phyloP scores from a whole-genome alignment of 2,113 vertebrate species.

The Etheostoma spectabile region DNA sequence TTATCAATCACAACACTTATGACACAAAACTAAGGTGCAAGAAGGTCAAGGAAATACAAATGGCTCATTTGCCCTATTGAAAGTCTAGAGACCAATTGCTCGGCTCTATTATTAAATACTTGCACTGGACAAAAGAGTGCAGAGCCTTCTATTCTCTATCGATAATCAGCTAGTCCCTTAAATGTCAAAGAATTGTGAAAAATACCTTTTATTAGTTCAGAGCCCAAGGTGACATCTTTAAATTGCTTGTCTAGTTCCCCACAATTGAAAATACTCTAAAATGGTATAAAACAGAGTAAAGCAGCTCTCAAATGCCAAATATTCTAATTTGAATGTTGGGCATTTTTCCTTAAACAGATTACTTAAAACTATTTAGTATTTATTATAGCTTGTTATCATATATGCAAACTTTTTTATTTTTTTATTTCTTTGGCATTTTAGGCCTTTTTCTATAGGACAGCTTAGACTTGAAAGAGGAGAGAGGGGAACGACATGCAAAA shows the following conservation, averaged over 20 bases:
- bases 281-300: not conserved
- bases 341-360: not conserved
- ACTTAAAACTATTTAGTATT: not conserved
- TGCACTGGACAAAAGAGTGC: not conserved
- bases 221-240: constrained; percentile 19
- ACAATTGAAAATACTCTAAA: too few species aligned
- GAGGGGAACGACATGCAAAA: too few species aligned
- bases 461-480: too few species aligned
- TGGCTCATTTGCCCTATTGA: constrained; percentile 17
- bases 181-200: constrained; percentile 3
- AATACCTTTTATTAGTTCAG: not conserved
- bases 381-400: not conserved
- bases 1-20: constrained; percentile 19
- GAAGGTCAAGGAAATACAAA: constrained; percentile 18
- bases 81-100: constrained; percentile 20
- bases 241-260: not conserved
- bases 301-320: not conserved
- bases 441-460: too few species aligned
- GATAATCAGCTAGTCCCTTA: constrained; percentile 6
- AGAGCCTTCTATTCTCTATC: constrained; percentile 2
- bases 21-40: constrained; percentile 37
- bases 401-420: not conserved
- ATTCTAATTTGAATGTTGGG: not conserved
- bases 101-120: constrained; percentile 24
- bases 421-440: too few species aligned